Percentiles rank a stretch among this genome's conserved stretches.
Conservation (phyloP, 1,140 invertebrate genomes). For the Frieseomelitta varia region DNA sequence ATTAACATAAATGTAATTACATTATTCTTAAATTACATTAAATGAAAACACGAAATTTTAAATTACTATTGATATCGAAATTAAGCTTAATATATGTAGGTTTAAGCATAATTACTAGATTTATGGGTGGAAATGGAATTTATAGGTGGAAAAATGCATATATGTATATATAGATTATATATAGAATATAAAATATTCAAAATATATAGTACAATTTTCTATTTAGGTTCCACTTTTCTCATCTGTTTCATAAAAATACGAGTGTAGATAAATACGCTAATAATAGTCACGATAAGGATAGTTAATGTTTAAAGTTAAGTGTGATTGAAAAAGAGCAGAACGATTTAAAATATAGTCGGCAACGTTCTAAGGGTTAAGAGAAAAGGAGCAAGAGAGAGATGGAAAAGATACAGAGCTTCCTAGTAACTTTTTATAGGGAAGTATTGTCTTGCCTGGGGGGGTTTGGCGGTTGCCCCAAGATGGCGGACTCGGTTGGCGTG, state of each 20-base stretch:
- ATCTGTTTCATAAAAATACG: background rate
- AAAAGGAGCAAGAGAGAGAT: background rate
- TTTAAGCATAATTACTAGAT: background rate
- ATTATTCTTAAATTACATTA: background rate
- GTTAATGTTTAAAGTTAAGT: background rate
- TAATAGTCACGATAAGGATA: too few species aligned
- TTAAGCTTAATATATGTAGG: background rate
- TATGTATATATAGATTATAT: background rate
- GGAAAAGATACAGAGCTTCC: slow-evolving; percentile 10
- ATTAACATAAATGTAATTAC: background rate
- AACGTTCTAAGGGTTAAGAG: background rate
- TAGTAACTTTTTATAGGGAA: slow-evolving; percentile 61
- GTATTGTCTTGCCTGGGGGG: slow-evolving; percentile 64
- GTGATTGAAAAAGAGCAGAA: background rate
- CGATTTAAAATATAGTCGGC: background rate
- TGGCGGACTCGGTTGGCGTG: slow-evolving; percentile 75
- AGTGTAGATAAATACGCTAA: background rate
- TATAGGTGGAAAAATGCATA: background rate
- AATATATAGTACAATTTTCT: background rate
- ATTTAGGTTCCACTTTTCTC: background rate
- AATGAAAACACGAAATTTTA: background rate
- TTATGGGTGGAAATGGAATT: background rate
- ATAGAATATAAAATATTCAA: background rate
- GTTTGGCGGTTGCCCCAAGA: slow-evolving; percentile 77
- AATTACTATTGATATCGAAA: background rate